Percentiles rank a stretch among this genome's conserved stretches.
Evolutionary conservation across 2,888 invertebrate species (phyloP).

Genomic region (Hipparchia sbordonii): DNA sequence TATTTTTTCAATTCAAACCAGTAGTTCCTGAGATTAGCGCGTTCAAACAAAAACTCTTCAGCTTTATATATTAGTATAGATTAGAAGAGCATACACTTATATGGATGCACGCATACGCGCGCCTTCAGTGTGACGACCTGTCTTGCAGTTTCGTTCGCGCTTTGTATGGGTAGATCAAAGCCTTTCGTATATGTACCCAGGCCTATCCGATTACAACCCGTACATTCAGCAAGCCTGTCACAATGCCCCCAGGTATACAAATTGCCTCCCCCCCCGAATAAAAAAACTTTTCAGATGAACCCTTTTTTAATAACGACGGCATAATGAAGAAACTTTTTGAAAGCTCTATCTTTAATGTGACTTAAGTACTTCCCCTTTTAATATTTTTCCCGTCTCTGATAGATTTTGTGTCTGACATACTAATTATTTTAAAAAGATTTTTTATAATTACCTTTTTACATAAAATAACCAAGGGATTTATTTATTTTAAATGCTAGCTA

Average conservation of each 20-base stretch:
- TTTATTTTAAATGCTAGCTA: no score
- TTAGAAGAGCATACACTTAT: no score
- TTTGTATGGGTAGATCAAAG: no score
- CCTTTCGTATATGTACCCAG: neutral
- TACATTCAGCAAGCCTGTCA: neutral
- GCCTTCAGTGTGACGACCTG: no score
- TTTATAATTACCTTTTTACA: no score
- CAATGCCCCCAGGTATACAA: constrained; percentile 9
- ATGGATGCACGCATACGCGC: no score
- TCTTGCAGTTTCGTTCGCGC: no score
- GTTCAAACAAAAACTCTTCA: no score
- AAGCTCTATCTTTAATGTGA: constrained; percentile 20
- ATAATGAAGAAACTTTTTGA: constrained; percentile 21
- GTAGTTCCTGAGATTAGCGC: no score
- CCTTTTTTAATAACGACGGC: constrained; percentile 19
- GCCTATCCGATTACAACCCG: constrained; percentile 1
- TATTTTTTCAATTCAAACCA: no score
- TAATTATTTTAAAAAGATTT: neutral
- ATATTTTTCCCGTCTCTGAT: constrained; percentile 4
- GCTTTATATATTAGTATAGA: no score
- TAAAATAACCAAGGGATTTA: no score
- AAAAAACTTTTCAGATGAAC: constrained; percentile 16
- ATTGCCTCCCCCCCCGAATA: constrained; percentile 2
- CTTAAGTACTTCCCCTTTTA: constrained; percentile 21
- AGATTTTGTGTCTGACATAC: constrained; percentile 16